Conservation (phyloP, 2,888 invertebrate species). For the Blera fallax region DNA sequence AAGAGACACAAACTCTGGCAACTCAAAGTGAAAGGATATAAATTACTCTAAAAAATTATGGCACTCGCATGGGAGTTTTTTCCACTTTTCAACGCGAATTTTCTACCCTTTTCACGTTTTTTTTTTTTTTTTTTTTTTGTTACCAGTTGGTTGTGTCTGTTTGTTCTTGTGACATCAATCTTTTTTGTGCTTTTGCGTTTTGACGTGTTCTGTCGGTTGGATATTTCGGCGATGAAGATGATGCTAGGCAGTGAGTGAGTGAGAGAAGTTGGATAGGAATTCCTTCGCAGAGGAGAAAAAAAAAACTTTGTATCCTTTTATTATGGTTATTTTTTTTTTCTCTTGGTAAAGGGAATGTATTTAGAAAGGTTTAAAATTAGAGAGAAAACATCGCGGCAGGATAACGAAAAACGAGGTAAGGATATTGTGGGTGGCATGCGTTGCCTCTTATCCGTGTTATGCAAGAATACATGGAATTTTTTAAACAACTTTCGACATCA, state of each 20-base stretch:
- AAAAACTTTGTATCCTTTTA: conserved; percentile 22
- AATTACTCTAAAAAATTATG: conserved; percentile 60
- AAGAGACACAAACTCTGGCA: conserved; percentile 36
- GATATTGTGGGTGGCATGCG: conserved; percentile 14
- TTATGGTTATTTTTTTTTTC: neutral
- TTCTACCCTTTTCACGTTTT: neutral
- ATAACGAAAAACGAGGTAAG: neutral
- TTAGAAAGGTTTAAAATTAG: conserved; percentile 33
- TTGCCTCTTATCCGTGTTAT: conserved; percentile 18
- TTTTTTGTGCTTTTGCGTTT: conserved; percentile 53
- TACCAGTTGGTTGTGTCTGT: conserved; percentile 16
- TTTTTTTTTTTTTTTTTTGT: too few relatives aligned
- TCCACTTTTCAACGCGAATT: neutral
- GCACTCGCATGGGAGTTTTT: conserved; percentile 30
- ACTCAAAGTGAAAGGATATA: conserved; percentile 60
- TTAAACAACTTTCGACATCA: conserved; percentile 31
- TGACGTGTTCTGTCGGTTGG: conserved; percentile 51
- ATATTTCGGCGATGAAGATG: conserved; percentile 22
- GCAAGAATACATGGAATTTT: conserved; percentile 15
- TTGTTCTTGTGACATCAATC: conserved; percentile 65
- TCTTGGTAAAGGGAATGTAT: neutral
- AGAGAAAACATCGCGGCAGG: conserved; percentile 9
- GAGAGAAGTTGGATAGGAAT: conserved; percentile 3
- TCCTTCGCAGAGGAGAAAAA: neutral
- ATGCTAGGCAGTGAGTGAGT: neutral